These are phyloP conservation scores for Drosophila nr. medialis DNA, from an alignment of 2,888 invertebrate species.

Conservation along the genomic window DNA sequence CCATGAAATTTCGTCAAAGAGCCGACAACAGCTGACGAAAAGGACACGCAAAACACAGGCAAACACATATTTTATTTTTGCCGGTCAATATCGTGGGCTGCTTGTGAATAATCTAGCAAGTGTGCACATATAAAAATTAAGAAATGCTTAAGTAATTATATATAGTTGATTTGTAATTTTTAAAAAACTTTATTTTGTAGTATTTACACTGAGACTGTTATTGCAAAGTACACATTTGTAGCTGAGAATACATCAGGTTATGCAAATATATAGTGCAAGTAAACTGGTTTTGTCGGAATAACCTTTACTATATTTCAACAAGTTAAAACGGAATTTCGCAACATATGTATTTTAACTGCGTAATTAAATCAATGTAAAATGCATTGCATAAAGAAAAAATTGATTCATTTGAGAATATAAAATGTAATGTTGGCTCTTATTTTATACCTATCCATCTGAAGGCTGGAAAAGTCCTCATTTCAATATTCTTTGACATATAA, in stretches of 20 bases:
- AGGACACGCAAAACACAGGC: slow-evolving; percentile 30
- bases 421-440: too few species aligned
- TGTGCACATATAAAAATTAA: too few species aligned
- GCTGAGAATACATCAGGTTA: not conserved
- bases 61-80: slow-evolving; percentile 18
- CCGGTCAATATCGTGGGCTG: slow-evolving; percentile 28
- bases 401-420: not conserved
- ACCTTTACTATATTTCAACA: not conserved
- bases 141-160: not conserved
- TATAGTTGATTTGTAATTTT: not conserved
- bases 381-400: not conserved
- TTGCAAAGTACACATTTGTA: not conserved
- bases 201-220: not conserved
- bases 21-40: slow-evolving; percentile 60
- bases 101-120: not conserved
- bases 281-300: not conserved
- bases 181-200: not conserved
- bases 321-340: not conserved
- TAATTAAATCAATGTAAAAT: not conserved
- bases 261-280: not conserved
- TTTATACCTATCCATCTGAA: too few species aligned
- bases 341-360: not conserved
- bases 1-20: slow-evolving; percentile 23
- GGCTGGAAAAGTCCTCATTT: not conserved
- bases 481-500: not conserved